phyloP scores from a whole-genome alignment of 2,888 invertebrate species.

The Shargacucullia verbasci region DNA sequence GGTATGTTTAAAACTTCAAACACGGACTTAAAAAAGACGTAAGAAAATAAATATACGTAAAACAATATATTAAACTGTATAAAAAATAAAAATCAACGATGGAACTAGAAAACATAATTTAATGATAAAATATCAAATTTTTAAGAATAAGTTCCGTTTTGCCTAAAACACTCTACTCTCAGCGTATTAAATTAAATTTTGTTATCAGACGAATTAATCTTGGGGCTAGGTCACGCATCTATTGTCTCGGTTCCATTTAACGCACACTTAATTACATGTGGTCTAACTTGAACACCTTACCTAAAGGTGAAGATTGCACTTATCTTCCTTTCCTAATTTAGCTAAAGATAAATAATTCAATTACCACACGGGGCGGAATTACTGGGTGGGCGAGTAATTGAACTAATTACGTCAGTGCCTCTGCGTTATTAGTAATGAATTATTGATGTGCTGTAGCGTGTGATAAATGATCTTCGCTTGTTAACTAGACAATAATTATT shows the following conservation, averaged over 20 bases:
- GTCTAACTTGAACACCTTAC: slow-evolving; percentile 69
- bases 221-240: slow-evolving; percentile 67
- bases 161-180: slow-evolving; percentile 48
- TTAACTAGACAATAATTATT: slow-evolving; percentile 69
- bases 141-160: slow-evolving; percentile 40
- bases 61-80: too few relatives aligned
- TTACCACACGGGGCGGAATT: slow-evolving; percentile 71
- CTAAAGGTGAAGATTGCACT: slow-evolving; percentile 77
- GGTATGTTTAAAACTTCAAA: too few relatives aligned
- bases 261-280: slow-evolving; percentile 76
- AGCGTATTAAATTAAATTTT: slow-evolving; percentile 60
- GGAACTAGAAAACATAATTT: slow-evolving; percentile 1
- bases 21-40: too few relatives aligned
- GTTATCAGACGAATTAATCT: slow-evolving; percentile 60
- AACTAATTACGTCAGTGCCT: slow-evolving; percentile 85
- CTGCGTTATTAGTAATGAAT: slow-evolving; percentile 84
- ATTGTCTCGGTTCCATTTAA: slow-evolving; percentile 77
- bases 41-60: too few relatives aligned
- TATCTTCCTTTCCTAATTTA: slow-evolving; percentile 68
- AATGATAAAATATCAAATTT: slow-evolving; percentile 8
- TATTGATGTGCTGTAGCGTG: slow-evolving; percentile 80
- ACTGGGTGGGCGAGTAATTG: slow-evolving; percentile 86
- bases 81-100: background rate
- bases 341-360: slow-evolving; percentile 83
- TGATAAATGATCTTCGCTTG: slow-evolving; percentile 77